Base-by-base conservation (phyloP, 2,888 invertebrate species). In the Punctoribates punctum region DNA sequence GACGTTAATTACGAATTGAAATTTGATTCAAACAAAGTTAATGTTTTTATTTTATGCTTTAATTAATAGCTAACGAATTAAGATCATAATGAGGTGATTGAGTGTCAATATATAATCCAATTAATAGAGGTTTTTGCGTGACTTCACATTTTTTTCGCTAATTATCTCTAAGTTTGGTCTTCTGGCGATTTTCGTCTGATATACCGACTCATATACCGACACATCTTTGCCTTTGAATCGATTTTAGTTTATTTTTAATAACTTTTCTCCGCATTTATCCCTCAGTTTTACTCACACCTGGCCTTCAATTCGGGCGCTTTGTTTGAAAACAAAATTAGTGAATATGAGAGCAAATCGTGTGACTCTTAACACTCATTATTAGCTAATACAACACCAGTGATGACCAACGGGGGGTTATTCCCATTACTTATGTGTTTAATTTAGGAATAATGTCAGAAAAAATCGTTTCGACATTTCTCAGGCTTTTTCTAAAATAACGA, bases 51-150 rank as follows among this genome's bases (percentile, higher is more conserved):
- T 17, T 17, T 11, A 48, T 60, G 23, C 27, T 8, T 23, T 60
- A 60, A 60, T 60, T 27, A 60, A 60, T 60, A 23, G 8, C 5
- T 23, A 25, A 60, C 23, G 9, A 60, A 60, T 60, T 60, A 25
- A 23, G 60, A 60, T 23, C 5, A 60, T 60, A 60, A 60, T 60
- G 27, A 60, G 60, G 20, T 60, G 60, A 60, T 60, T 60, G 60
- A 60, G 60, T 60, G 60, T 23, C 60, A 60, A 54, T n/a, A 60
- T 60, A 60, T 60, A 60, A 60, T 60, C 60, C 5, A 60, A 60
- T 60, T 60, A 60, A 25, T 23, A 20, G 15, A 23, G 25, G 20
- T 5, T 60, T 25, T 60, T 23, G 46, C 60, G 60, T 60, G 60
- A 60, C 23, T 60, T 60, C 3, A 60, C 25, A 23, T 25, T 27